Conservation (phyloP, 2,113 vertebrate genomes). For the Scophthalmus maximus region DNA sequence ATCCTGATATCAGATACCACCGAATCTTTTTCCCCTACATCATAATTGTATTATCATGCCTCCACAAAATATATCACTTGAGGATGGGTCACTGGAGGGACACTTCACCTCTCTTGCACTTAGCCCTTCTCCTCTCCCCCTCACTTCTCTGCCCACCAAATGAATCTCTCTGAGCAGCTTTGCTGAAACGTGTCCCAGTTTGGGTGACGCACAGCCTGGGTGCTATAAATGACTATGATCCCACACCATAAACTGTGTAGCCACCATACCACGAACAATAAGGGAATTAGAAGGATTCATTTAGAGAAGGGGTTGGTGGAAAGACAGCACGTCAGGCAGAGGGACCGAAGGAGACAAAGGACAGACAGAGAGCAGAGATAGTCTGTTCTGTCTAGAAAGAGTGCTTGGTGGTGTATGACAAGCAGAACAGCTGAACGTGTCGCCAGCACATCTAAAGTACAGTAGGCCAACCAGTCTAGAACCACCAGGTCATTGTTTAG, state of each 20-base stretch:
- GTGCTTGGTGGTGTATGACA: constrained; percentile 9
- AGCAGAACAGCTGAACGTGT: constrained; percentile 3
- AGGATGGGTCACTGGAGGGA: constrained; percentile 37
- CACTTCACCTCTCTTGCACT: constrained; percentile 18
- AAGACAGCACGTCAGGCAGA: constrained; percentile 22
- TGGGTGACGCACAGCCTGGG: constrained; percentile 32
- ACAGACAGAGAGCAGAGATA: constrained; percentile 11
- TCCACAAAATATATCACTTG: constrained; percentile 39
- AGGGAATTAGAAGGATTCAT: constrained; percentile 42
- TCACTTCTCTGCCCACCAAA: constrained; percentile 22
- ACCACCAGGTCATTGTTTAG: constrained; percentile 20
- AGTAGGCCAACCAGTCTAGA: neutral
- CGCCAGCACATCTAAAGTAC: constrained; percentile 4
- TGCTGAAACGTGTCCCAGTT: constrained; percentile 49
- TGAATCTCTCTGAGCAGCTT: constrained; percentile 52
- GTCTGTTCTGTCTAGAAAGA: constrained; percentile 2
- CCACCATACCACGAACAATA: constrained; percentile 27
- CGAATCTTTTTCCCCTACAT: constrained; percentile 32
- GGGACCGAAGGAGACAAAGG: constrained; percentile 22
- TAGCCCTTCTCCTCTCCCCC: constrained; percentile 6
- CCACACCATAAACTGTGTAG: constrained; percentile 32
- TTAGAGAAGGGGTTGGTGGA: constrained; percentile 11
- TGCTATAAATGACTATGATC: constrained; percentile 59
- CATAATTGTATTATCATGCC: constrained; percentile 36
- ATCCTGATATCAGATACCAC: too few species aligned